A percentile compares a stretch with the other conserved stretches of the same genome.
These are phyloP conservation scores for Epizoanthus ramosus DNA, from an alignment of 92 coral and sea anemone genomes.

Conservation along the genomic window DNA sequence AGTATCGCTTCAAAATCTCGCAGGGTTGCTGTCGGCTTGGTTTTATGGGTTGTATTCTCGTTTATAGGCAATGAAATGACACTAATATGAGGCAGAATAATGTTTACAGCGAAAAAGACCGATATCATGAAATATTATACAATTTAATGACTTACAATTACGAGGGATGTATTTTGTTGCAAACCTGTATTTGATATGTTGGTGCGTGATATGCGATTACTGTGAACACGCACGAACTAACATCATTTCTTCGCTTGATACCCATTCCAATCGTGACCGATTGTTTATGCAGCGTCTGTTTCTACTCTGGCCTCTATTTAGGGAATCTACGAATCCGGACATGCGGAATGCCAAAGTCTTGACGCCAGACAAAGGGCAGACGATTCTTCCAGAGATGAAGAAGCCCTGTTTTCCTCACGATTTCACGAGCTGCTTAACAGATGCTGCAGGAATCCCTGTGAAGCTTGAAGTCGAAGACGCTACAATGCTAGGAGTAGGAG, in stretches of 20 bases:
- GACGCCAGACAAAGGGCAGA: constrained; percentile 73
- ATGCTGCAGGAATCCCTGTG: constrained; percentile 74
- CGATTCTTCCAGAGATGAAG: constrained; percentile 73
- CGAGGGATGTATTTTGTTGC: constrained; percentile 63
- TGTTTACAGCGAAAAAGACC: constrained; percentile 50
- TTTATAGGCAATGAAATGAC: constrained; percentile 56
- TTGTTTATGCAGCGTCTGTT: constrained; percentile 45
- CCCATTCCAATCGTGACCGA: constrained; percentile 54
- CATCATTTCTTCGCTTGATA: constrained; percentile 49
- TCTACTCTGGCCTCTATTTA: constrained; percentile 41
- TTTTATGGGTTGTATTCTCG: constrained; percentile 2
- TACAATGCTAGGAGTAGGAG: constrained; percentile 71
- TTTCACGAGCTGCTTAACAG: constrained; percentile 78
- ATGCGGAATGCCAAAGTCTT: constrained; percentile 82
- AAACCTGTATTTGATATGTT: constrained; percentile 69
- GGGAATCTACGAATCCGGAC: constrained; percentile 83
- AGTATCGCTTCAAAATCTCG: background rate
- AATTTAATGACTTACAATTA: constrained; percentile 63
- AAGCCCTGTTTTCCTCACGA: constrained; percentile 80
- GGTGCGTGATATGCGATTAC: constrained; percentile 54
- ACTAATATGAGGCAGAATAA: constrained; percentile 62
- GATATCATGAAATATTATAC: constrained; percentile 65
- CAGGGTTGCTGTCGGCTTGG: constrained; percentile 21
- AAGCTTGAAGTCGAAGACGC: constrained; percentile 95
- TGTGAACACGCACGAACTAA: constrained; percentile 32